A percentile compares a stretch with the other conserved stretches of the same genome.
phyloP scores from a whole-genome alignment of 2,797 vertebrate genomes.

The Dermochelys coriacea region DNA sequence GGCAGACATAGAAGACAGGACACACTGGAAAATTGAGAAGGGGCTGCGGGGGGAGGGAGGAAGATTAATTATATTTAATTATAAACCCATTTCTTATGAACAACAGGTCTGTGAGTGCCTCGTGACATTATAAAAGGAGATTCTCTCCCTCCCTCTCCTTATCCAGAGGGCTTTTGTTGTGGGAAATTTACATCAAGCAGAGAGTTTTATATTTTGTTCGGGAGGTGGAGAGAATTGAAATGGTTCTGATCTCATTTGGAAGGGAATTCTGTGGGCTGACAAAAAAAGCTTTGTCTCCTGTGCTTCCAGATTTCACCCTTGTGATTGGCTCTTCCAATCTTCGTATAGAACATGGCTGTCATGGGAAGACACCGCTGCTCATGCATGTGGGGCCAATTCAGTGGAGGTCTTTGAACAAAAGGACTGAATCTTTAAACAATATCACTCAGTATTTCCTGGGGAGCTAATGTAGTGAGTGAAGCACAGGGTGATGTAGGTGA shows the following conservation, averaged over 20 bases:
- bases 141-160: background rate
- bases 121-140: background rate
- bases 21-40: background rate
- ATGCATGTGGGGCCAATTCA: background rate
- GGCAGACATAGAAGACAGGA: background rate
- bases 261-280: rapidly evolving
- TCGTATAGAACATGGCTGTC: background rate
- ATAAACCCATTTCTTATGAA: background rate
- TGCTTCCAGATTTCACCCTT: background rate
- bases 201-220: rapidly evolving
- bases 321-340: background rate
- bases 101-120: rapidly evolving
- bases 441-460: background rate
- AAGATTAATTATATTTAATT: background rate
- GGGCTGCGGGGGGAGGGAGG: background rate
- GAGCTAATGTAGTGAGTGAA: background rate
- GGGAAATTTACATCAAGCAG: background rate
- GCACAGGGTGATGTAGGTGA: background rate
- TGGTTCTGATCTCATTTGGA: background rate
- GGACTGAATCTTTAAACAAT: background rate
- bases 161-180: background rate
- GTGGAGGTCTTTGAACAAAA: background rate
- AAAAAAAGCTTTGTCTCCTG: background rate
- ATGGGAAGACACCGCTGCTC: background rate
- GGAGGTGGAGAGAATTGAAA: rapidly evolving